Base-by-base conservation (phyloP, 1,140 invertebrate genomes). In the Cryptotermes secundus region DNA sequence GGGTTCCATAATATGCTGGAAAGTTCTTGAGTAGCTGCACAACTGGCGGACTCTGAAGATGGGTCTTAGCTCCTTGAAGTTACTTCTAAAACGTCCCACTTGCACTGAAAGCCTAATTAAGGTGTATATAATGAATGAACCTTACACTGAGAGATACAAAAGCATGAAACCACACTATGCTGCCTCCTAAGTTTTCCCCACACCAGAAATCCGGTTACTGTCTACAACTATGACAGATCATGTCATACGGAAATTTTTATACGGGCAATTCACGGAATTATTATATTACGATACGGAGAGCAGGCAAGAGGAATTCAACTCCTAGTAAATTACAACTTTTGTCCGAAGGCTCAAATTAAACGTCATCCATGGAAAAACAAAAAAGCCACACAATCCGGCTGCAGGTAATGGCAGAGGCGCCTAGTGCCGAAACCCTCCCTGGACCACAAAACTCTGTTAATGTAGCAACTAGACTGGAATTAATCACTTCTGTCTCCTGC, bases 341-440 rank as follows among this genome's bases (percentile, higher is more conserved):
- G 4, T 59, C 53, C 1, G 53, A 59, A n/a, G 12, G 19, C 53
- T 6, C 12, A 59, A 59, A 59, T 59, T 59, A 59, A 59, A 59
- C 53, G 53, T 59, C 53, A 14, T 16, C 53, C 16, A 59, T 59
- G 19, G 53, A 59, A 59, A n/a, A 59, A 59, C 53, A 59, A 59
- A 59, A n/a, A 6, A 19, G 53, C 24, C 53, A 59, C 53, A 22
- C 53, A 22, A 59, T 59, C 6, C 53, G 53, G 19, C 22, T 4
- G 1, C 53, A 59, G 53, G 53, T 59, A 59, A 59, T 26, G 19
- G 4, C 1, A 59, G 24, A 59, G n/a, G 53, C 0, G 53, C 24
- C 53, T n/a, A 59, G 53, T 59, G 53, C 53, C 53, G 53, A 59
- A 59, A 59, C n/a, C n/a, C n/a, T n/a, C n/a, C n/a, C n/a, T n/a